Percentiles rank a stretch among this genome's conserved stretches.
Conservation (phyloP, 2,113 vertebrate genomes). For the Loxodonta africana region DNA sequence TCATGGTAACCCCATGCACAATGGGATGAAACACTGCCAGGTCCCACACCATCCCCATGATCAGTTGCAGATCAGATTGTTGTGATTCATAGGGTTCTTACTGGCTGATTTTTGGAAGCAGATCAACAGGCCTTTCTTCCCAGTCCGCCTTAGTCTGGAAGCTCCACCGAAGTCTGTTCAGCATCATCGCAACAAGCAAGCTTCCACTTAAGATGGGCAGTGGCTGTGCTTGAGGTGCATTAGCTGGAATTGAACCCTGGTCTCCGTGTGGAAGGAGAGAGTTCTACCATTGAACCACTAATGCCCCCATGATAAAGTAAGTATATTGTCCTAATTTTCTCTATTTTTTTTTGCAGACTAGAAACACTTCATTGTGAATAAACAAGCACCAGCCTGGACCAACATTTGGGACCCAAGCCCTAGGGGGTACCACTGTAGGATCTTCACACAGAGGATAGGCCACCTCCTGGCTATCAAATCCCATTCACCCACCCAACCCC, state of each 20-base stretch:
- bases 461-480: not conserved
- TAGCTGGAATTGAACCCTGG: not conserved
- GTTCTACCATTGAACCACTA: not conserved
- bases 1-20: not conserved
- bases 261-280: not conserved
- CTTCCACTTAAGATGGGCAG: not conserved
- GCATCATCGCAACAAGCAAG: not conserved
- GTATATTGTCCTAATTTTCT: not conserved
- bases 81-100: not conserved
- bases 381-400: not conserved
- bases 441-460: not conserved
- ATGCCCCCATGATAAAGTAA: not conserved
- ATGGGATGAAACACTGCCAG: not conserved
- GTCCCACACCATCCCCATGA: not conserved
- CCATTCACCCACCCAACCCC: not conserved
- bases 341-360: not conserved
- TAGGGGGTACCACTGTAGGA: fast-evolving
- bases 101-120: not conserved
- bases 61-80: no score
- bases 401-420: not conserved
- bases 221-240: not conserved
- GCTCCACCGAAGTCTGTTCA: not conserved
- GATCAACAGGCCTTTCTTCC: not conserved
- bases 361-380: not conserved
- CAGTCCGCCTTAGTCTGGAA: not conserved